Evolutionary conservation across 2,113 vertebrate species (phyloP), one percentile per base, ranked within the genome.

Genomic region (Chaenocephalus aceratus): DNA sequence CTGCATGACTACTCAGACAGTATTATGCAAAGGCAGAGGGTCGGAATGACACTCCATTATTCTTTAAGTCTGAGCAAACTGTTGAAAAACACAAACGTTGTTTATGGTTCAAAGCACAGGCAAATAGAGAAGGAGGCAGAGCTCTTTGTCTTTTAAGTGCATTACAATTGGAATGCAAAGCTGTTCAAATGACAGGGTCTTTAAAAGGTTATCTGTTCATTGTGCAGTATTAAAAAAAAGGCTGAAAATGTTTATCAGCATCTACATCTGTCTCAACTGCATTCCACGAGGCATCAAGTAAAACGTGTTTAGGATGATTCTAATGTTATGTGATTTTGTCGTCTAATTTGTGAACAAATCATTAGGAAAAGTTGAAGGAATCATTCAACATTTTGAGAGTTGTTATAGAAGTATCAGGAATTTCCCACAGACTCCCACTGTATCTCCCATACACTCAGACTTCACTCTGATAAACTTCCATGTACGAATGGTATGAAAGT

Each of bases 81-180:
- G 70, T 78, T 86, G 79, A 74, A 75, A 73, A 85, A 83, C 75
- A 80, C 53, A 79, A 77, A 75, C 66, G 57, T 82, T 84, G 67
- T 89, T 88, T 85, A 73, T 80, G 85, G 85, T 91, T 92, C 82
- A 90, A 80, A 77, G 85, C 77, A 68, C 60, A 78, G 58, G 65
- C 82, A 88, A 89, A 84, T 75, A 74, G 71, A 73, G 74, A 68
- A 36, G 53, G 67, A 81, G 65, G 45, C 11, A 34, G 65, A 56
- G 46, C 53, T 71, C 58, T 84, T 84, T 90, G 82, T 89, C 79
- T 84, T 87, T 89, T 66, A 78, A 86, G 80, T 78, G 79, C 63
- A 79, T 76, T 81, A 23, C 13, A 80, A 82, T 77, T 75, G 49
- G 62, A 85, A 79, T 82, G 68, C 61, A 72, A 67, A 80, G 51